Evolutionary conservation across 2,797 vertebrate species (phyloP).

Genomic region (Thamnophis elegans): DNA sequence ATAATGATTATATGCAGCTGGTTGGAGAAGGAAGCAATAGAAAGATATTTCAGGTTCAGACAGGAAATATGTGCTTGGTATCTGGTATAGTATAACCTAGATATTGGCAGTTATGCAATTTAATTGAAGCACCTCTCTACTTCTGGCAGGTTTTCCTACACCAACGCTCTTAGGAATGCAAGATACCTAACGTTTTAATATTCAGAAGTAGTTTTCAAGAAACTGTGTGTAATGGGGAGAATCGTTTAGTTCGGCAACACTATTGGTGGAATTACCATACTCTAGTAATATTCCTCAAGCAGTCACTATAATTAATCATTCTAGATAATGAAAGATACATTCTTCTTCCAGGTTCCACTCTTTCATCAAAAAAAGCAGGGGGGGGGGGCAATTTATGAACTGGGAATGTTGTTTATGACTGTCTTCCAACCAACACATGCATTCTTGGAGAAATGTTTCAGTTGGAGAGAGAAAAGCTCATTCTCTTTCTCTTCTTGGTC

Average conservation of each 20-base stretch:
- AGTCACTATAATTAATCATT: not conserved
- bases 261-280: not conserved
- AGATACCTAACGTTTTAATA: not conserved
- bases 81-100: not conserved
- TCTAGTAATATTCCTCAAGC: not conserved
- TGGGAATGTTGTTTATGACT: no score
- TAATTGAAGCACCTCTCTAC: not conserved
- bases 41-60: not conserved
- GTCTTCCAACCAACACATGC: no score
- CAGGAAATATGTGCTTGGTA: not conserved
- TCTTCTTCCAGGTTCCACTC: no score
- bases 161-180: not conserved
- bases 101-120: not conserved
- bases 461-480: no score
- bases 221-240: no score
- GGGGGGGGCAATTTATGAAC: no score
- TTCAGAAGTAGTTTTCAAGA: no score
- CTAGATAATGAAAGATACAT: no score
- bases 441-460: no score
- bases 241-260: no score
- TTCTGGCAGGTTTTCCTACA: not conserved
- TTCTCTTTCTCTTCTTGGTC: no score
- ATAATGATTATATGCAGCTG: not conserved
- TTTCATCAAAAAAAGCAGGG: not conserved
- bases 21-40: not conserved